These are phyloP conservation scores for Cephus pulcher DNA, from an alignment of 2,888 invertebrate genomes.

Conservation along the genomic window DNA sequence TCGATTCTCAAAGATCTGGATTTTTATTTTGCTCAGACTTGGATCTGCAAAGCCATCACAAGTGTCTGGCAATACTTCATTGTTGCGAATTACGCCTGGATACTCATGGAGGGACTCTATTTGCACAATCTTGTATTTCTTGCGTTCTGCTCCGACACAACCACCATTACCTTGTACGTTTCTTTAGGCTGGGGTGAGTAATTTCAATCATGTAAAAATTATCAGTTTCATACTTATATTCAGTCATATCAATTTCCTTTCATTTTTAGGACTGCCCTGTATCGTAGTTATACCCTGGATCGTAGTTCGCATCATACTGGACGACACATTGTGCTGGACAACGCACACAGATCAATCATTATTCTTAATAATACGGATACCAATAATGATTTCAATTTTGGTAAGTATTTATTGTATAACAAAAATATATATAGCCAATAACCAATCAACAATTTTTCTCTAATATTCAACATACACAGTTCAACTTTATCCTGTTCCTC, in stretches of 20 bases:
- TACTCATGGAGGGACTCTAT: slow-evolving; percentile 78
- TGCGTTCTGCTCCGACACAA: slow-evolving; percentile 74
- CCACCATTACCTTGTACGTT: slow-evolving; percentile 71
- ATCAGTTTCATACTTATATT: not conserved
- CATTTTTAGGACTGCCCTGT: slow-evolving; percentile 69
- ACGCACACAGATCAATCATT: slow-evolving; percentile 67
- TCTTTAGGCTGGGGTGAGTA: slow-evolving; percentile 75
- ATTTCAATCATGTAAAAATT: not conserved
- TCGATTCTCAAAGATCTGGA: not conserved
- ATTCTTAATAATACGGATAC: slow-evolving; percentile 70
- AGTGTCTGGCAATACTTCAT: slow-evolving; percentile 74
- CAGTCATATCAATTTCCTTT: not conserved
- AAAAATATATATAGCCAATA: not conserved
- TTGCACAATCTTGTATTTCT: slow-evolving; percentile 76
- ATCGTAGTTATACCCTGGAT: slow-evolving; percentile 73
- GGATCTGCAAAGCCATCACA: slow-evolving; percentile 74
- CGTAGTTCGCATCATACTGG: slow-evolving; percentile 67
- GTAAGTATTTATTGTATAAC: slow-evolving; percentile 61
- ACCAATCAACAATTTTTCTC: slow-evolving; percentile 6
- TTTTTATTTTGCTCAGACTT: slow-evolving; percentile 66
- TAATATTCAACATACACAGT: slow-evolving; percentile 56
- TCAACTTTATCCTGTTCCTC: slow-evolving; percentile 74
- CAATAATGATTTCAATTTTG: slow-evolving; percentile 71
- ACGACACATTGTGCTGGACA: slow-evolving; percentile 74
- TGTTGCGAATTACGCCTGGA: slow-evolving; percentile 76